Evolutionary conservation across 2,113 vertebrate genomes (phyloP), one percentile per base, ranked within the genome.

Genomic region (Bungarus multicinctus): DNA sequence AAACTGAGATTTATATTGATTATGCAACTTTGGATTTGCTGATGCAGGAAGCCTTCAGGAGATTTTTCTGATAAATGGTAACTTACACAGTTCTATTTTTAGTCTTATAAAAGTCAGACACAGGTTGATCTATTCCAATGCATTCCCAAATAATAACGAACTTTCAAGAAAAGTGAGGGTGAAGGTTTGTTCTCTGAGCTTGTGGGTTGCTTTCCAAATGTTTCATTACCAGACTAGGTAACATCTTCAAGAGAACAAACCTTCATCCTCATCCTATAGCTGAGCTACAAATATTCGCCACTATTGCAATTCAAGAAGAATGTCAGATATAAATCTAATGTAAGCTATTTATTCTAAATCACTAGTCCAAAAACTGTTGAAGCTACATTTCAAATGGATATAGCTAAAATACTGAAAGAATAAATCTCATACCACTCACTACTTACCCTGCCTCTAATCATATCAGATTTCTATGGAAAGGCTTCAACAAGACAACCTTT

Each of bases 31-130:
- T 94, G 93, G 89, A 43, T 85, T 5, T 94, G 34, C 60, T 94
- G 47, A 90, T 52, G 81, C 81, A 93, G 12, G 20, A n/a, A 93
- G 43, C 20, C 55, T 93, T 74, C 85, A 55, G 90, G 16, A 92
- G 87, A 94, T 89, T 90, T 95, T 91, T 94, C 81, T 92, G 91
- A 90, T 92, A 93, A 91, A 92, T 14, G 94, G 27, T 94, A 92
- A 95, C 50, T 58, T 92, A 50, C 53, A 27, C 6, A 85, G 50
- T 55, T 92, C 74, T 90, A 86, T 93, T 93, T 96, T 94, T 94
- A 89, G 91, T 64, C 85, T 91, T 69, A 25, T 92, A 7, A 20
- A 27, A 87, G 88, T 95, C 92, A 94, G 53, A 85, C 20, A 92
- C 86, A 69, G 50, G 57, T 10, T 92, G 87, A 34, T 85, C 85